Evolutionary conservation across 2,888 invertebrate species (phyloP).

Genomic region (Scrobipalpa costella): DNA sequence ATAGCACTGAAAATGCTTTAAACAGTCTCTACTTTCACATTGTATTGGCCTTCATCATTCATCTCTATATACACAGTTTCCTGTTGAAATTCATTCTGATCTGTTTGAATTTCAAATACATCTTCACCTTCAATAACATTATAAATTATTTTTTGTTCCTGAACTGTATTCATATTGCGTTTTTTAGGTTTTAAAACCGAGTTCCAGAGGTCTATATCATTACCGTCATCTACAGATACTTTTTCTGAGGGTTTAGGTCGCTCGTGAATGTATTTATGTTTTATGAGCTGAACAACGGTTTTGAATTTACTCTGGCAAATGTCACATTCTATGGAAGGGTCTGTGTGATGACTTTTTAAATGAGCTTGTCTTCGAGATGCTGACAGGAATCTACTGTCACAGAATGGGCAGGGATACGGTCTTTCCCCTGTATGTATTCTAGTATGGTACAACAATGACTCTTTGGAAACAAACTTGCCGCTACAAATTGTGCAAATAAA

Average conservation of each 20-base stretch:
- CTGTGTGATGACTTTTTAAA: constrained; percentile 55
- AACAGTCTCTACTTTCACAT: constrained; percentile 27
- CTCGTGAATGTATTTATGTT: constrained; percentile 52
- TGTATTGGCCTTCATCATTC: constrained; percentile 39
- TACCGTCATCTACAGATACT: background rate
- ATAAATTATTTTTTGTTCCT: constrained; percentile 10
- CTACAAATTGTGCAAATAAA: constrained; percentile 57
- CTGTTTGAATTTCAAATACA: background rate
- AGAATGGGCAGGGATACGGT: constrained; percentile 62
- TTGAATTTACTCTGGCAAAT: constrained; percentile 57
- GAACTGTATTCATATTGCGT: background rate
- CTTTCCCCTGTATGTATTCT: constrained; percentile 69
- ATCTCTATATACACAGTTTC: constrained; percentile 39
- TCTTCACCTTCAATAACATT: constrained; percentile 3
- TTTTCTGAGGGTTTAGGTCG: background rate
- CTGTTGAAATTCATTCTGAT: constrained; percentile 32
- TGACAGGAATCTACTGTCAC: constrained; percentile 58
- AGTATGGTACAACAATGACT: constrained; percentile 67
- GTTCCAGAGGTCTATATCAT: background rate
- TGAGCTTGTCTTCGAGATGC: constrained; percentile 63
- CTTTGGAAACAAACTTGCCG: constrained; percentile 65
- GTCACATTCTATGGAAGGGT: constrained; percentile 53
- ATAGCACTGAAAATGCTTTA: background rate
- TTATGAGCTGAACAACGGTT: constrained; percentile 48
- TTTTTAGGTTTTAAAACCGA: background rate